Evolutionary conservation across 2,888 invertebrate genomes (phyloP), one percentile per base, ranked within the genome.

Genomic region (Microdon myrmicae): DNA sequence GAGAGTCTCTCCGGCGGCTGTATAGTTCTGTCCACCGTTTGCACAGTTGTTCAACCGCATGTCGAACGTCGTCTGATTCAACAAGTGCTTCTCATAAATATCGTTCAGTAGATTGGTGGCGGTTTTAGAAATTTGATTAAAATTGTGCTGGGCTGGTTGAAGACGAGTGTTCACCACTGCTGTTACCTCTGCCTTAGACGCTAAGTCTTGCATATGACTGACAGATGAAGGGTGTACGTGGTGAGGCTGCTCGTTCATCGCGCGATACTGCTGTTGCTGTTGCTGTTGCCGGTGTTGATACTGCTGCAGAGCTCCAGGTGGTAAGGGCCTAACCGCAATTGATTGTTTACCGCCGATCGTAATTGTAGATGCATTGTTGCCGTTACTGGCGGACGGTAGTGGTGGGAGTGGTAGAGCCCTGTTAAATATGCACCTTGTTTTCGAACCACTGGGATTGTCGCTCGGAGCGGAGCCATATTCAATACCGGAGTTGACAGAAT

Each of bases 101-200:
- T 74, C 75, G 41, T 73, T 71, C 70, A 75, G 69, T 66, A 73
- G 69, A 72, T 74, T 73, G 61, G 74, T 72, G 47, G 75, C 71
- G 59, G 73, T 74, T 72, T 74, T 75, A 9, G 74, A 74, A 70
- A 74, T 75, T 71, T 75, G 74, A 74, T 75, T 74, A 71, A 74
- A 74, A 70, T 73, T 70, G 59, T 68, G 67, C 43, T 71, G 66
- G 28, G 54, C 44, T 43, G 49, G 49, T 58, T 23, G 67, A 60
- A 31, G 67, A 56, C 31, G 68, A 69, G 28, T 70, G 44, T n/a
- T 58, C n/a, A n/a, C n/a, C n/a, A n/a, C n/a, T 34, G 67, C 43
- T 68, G 68, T 60, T 26, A n/a, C 9, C 20, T 10, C 34, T 68
- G 68, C 59, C 66, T 70, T 49, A 35, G 51, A 47, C 26, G 32